Conservation (phyloP, 2,888 invertebrate genomes). For the Ectemnius cavifrons region DNA sequence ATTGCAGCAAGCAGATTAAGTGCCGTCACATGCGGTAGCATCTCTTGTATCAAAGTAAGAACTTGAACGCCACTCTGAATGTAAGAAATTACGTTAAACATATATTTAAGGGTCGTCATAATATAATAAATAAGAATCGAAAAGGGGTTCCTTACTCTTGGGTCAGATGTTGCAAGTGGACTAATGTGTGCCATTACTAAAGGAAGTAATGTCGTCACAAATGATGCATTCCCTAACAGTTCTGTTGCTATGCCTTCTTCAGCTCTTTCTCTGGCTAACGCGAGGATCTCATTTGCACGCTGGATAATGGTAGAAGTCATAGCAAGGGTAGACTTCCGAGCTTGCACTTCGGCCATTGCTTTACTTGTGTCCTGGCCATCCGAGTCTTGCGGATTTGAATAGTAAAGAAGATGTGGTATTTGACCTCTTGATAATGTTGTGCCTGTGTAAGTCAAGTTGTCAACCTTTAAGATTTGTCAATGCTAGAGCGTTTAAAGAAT, state of each 20-base stretch:
- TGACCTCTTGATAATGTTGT: slow-evolving; percentile 97
- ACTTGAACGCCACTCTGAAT: slow-evolving; percentile 91
- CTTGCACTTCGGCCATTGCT: slow-evolving; percentile 82
- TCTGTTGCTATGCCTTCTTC: slow-evolving; percentile 81
- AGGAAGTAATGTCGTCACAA: slow-evolving; percentile 89
- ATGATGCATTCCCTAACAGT: slow-evolving; percentile 82
- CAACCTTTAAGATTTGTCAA: not conserved
- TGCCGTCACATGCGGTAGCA: slow-evolving; percentile 92
- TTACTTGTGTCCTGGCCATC: slow-evolving; percentile 81
- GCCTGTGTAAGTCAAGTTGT: slow-evolving; percentile 52
- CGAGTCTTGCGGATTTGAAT: slow-evolving; percentile 84
- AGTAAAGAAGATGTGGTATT: slow-evolving; percentile 95
- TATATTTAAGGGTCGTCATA: slow-evolving; percentile 13
- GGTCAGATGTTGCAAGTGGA: slow-evolving; percentile 89
- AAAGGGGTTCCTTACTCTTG: slow-evolving; percentile 82
- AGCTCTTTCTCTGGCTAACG: slow-evolving; percentile 86
- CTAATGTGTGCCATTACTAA: slow-evolving; percentile 91
- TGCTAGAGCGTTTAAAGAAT: not conserved
- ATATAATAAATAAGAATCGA: slow-evolving; percentile 1
- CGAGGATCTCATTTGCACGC: slow-evolving; percentile 87
- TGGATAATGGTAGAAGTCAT: slow-evolving; percentile 89
- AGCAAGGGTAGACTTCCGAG: slow-evolving; percentile 84
- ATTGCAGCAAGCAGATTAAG: slow-evolving; percentile 84
- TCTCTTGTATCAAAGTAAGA: slow-evolving; percentile 90
- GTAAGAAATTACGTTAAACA: slow-evolving; percentile 6